Conservation (phyloP, 2,888 invertebrate species). For the Pseudeuparius sepicola region DNA sequence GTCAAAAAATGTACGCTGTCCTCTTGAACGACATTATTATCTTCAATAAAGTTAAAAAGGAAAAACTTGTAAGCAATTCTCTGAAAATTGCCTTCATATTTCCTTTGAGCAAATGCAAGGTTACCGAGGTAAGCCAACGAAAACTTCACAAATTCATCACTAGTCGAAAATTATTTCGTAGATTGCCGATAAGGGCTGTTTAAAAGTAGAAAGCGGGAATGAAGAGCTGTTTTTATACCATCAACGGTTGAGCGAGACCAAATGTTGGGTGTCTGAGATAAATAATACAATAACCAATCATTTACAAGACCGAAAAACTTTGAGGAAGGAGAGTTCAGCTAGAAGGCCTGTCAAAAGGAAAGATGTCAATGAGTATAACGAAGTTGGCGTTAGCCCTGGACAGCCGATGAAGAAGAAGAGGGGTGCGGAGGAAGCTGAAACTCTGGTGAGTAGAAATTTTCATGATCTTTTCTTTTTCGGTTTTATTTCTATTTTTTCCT, state of each 20-base stretch:
- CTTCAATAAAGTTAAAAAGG: constrained; percentile 57
- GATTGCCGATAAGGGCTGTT: constrained; percentile 44
- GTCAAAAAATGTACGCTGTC: constrained; percentile 53
- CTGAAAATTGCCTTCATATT: constrained; percentile 56
- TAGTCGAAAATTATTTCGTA: constrained; percentile 7
- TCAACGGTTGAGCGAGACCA: constrained; percentile 43
- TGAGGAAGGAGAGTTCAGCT: constrained; percentile 54
- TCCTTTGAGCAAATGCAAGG: constrained; percentile 58
- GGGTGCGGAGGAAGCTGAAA: too few relatives aligned
- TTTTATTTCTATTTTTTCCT: too few relatives aligned
- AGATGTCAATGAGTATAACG: constrained; percentile 45
- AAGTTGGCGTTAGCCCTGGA: constrained; percentile 43
- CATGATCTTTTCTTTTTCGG: too few relatives aligned
- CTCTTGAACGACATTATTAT: constrained; percentile 64
- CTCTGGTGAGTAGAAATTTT: too few relatives aligned
- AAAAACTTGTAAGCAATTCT: constrained; percentile 47
- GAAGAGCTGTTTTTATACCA: constrained; percentile 49
- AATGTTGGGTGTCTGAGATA: constrained; percentile 48
- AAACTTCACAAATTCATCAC: too few relatives aligned
- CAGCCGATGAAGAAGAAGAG: constrained; percentile 41
- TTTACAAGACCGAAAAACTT: constrained; percentile 48
- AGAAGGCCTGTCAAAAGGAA: constrained; percentile 49
- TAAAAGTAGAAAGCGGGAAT: constrained; percentile 50
- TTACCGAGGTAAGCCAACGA: constrained; percentile 46
- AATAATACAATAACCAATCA: constrained; percentile 47